These are phyloP conservation scores for Pelecanus crispus DNA, from an alignment of 2,113 vertebrate genomes.

Conservation along the genomic window DNA sequence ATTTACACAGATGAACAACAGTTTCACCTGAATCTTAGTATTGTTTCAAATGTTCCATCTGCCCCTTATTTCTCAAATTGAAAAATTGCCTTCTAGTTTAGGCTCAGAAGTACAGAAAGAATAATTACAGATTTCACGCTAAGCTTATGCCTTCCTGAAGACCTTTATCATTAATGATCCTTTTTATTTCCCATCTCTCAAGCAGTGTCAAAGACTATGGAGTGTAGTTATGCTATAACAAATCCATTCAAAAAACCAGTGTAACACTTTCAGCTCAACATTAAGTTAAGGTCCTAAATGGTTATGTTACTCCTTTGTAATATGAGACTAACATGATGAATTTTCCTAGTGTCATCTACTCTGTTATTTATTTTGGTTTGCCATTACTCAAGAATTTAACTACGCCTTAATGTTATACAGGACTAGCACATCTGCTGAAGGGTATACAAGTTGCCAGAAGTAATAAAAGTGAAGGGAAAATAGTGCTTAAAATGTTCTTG, in stretches of 20 bases:
- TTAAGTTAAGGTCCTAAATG: neutral
- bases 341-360: neutral
- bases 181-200: neutral
- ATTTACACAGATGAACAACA: neutral
- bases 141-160: neutral
- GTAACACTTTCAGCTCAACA: neutral
- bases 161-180: neutral
- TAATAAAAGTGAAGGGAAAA: neutral
- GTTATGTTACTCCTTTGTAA: neutral
- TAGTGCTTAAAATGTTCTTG: neutral
- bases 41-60: neutral
- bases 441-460: neutral
- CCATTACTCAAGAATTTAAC: neutral
- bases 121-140: neutral
- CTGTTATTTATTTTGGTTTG: neutral
- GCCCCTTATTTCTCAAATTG: neutral
- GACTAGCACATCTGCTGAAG: neutral
- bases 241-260: neutral
- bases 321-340: neutral
- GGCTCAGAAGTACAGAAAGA: neutral
- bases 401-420: neutral
- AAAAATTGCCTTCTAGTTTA: neutral
- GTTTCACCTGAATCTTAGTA: neutral
- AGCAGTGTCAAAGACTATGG: neutral
- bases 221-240: neutral